A percentile compares a stretch with the other conserved stretches of the same genome.
Evolutionary conservation across 1,140 invertebrate genomes (phyloP).

Genomic region (Drosophila parvula): DNA sequence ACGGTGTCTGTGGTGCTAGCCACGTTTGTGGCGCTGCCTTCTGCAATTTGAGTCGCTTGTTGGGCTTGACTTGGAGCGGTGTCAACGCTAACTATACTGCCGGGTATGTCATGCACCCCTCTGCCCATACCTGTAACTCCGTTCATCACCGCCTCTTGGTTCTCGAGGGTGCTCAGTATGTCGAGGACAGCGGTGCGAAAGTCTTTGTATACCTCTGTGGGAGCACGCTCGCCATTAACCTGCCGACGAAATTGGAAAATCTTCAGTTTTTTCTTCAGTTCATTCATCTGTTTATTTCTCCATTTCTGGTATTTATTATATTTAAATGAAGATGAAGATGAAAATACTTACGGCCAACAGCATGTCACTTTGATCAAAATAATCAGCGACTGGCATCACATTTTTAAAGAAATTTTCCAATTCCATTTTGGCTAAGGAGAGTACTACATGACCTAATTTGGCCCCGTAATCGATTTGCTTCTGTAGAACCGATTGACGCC

Average conservation of each 20-base stretch:
- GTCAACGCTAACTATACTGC: slow-evolving; percentile 86
- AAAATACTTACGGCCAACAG: slow-evolving; percentile 90
- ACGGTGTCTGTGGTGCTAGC: background rate
- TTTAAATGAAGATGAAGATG: background rate
- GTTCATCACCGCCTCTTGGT: slow-evolving; percentile 86
- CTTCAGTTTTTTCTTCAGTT: background rate
- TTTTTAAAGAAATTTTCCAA: slow-evolving; percentile 94
- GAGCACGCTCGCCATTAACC: slow-evolving; percentile 93
- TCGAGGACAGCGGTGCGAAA: slow-evolving; percentile 90
- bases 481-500: slow-evolving; percentile 92
- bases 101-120: slow-evolving; percentile 86
- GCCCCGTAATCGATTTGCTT: slow-evolving; percentile 95
- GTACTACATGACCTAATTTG: slow-evolving; percentile 93
- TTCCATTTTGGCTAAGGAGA: slow-evolving; percentile 93
- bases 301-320: background rate
- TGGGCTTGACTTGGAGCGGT: slow-evolving; percentile 85
- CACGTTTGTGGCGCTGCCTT: slow-evolving; percentile 27
- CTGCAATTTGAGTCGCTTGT: slow-evolving; percentile 81
- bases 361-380: slow-evolving; percentile 94
- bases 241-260: slow-evolving; percentile 61
- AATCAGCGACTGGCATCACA: slow-evolving; percentile 94
- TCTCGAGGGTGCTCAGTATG: slow-evolving; percentile 88
- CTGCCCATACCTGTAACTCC: slow-evolving; percentile 85
- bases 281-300: too few species aligned
- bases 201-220: slow-evolving; percentile 92